Evolutionary conservation across 2,797 vertebrate genomes (phyloP).

Genomic region (Benthosema pterotum): DNA sequence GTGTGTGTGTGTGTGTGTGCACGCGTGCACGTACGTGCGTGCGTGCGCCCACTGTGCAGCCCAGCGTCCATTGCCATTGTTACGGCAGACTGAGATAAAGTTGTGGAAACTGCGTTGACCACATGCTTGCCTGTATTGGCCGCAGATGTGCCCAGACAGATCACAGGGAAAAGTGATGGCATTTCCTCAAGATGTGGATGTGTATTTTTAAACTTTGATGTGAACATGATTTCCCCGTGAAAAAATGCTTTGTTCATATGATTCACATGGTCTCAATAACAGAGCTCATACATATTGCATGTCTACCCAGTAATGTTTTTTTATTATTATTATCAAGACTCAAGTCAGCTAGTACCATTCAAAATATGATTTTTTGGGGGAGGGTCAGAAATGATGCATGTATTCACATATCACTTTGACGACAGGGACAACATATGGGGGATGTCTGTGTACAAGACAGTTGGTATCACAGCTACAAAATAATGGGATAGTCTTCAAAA

Average conservation of each 20-base stretch:
- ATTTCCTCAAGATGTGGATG: constrained; percentile 90
- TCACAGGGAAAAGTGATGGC: constrained; percentile 86
- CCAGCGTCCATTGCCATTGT: constrained; percentile 50
- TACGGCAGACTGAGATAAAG: constrained; percentile 52
- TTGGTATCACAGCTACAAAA: constrained; percentile 34
- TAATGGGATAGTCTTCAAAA: constrained; percentile 22
- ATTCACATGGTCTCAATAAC: constrained; percentile 87
- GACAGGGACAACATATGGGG: constrained; percentile 23
- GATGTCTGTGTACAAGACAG: constrained; percentile 30
- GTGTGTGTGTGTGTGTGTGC: constrained; percentile 11
- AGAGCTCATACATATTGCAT: constrained; percentile 79
- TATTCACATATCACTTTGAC: constrained; percentile 21
- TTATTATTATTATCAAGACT: constrained; percentile 22
- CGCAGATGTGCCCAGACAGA: constrained; percentile 78
- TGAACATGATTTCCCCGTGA: constrained; percentile 87
- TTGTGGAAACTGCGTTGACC: constrained; percentile 48
- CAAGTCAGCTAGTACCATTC: constrained; percentile 39
- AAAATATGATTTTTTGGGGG: constrained; percentile 35
- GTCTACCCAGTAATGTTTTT: constrained; percentile 42
- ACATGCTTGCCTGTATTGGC: constrained; percentile 75
- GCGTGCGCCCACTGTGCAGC: constrained; percentile 24
- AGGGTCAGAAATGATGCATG: constrained; percentile 14
- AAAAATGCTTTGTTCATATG: constrained; percentile 88
- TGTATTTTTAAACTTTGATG: constrained; percentile 88
- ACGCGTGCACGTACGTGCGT: constrained; percentile 8